phyloP scores from a whole-genome alignment of 2,888 invertebrate genomes.

The Phyto melanocephala region DNA sequence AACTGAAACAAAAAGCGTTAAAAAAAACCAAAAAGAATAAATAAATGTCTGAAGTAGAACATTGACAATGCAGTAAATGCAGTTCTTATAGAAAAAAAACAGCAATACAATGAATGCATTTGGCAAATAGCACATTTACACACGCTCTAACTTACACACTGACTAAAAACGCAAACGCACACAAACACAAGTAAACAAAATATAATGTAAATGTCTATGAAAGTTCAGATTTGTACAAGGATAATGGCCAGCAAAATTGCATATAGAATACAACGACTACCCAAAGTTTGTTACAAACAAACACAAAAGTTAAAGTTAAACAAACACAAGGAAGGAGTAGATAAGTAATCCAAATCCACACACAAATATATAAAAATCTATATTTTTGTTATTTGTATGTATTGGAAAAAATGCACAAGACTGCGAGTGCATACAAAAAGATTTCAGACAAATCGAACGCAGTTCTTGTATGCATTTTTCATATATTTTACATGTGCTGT shows the following conservation, averaged over 20 bases:
- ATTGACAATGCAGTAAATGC: conserved; percentile 65
- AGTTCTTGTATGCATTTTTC: conserved; percentile 23
- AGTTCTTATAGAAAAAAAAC: conserved; percentile 25
- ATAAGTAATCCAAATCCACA: conserved; percentile 52
- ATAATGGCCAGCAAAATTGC: conserved; percentile 48
- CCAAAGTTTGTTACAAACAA: conserved; percentile 36
- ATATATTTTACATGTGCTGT: neutral
- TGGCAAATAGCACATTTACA: conserved; percentile 39
- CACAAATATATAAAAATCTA: neutral
- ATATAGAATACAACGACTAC: conserved; percentile 9
- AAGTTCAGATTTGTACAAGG: conserved; percentile 39
- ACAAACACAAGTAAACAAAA: conserved; percentile 32
- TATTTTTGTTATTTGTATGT: conserved; percentile 26
- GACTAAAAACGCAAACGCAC: conserved; percentile 14
- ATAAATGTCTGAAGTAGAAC: conserved; percentile 63
- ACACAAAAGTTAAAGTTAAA: conserved; percentile 27
- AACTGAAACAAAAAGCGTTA: conserved; percentile 15
- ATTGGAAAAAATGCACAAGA: conserved; percentile 46
- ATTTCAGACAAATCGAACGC: conserved; percentile 44
- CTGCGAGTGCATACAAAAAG: conserved; percentile 42
- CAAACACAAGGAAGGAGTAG: conserved; percentile 47
- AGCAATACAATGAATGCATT: conserved; percentile 58
- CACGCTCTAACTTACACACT: conserved; percentile 1
- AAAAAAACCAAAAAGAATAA: conserved; percentile 15
- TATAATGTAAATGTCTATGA: conserved; percentile 4